A percentile compares a stretch with the other conserved stretches of the same genome.
Conservation (phyloP, 2,888 invertebrate genomes). For the Andricus curvator region DNA sequence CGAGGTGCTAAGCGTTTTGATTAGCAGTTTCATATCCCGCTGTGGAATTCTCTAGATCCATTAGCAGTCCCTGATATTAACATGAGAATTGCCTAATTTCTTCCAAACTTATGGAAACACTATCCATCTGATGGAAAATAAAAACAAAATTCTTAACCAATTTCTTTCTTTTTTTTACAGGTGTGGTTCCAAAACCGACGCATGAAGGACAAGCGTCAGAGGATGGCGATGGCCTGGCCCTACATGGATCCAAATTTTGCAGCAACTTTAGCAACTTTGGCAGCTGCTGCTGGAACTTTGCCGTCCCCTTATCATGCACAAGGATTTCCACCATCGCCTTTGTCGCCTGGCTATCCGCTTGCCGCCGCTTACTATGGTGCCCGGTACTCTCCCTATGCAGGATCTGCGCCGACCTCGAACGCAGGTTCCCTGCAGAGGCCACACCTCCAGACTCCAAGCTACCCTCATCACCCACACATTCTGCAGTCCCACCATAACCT, state of each 20-base stretch:
- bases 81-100: slow-evolving; percentile 33
- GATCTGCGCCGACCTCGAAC: slow-evolving; percentile 79
- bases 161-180: slow-evolving; percentile 78
- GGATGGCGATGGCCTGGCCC: slow-evolving; percentile 97
- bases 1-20: slow-evolving; percentile 68
- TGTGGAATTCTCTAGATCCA: slow-evolving; percentile 21
- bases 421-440: slow-evolving; percentile 80
- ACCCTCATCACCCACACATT: slow-evolving; percentile 63
- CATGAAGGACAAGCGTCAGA: slow-evolving; percentile 98
- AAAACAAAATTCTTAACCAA: not conserved
- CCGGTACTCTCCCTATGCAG: slow-evolving; percentile 81
- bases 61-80: slow-evolving; percentile 35
- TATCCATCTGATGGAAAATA: not conserved
- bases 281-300: slow-evolving; percentile 84
- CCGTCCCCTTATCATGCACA: slow-evolving; percentile 76
- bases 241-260: slow-evolving; percentile 96
- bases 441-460: slow-evolving; percentile 77
- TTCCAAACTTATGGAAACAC: not conserved
- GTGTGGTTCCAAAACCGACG: slow-evolving; percentile 99
- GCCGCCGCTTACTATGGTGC: slow-evolving; percentile 82
- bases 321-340: slow-evolving; percentile 80
- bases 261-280: slow-evolving; percentile 94
- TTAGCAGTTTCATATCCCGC: slow-evolving; percentile 61
- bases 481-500: slow-evolving; percentile 61
- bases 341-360: slow-evolving; percentile 75